Evolutionary conservation across 1,140 invertebrate genomes (phyloP).

Genomic region (Drosophila triauraria): DNA sequence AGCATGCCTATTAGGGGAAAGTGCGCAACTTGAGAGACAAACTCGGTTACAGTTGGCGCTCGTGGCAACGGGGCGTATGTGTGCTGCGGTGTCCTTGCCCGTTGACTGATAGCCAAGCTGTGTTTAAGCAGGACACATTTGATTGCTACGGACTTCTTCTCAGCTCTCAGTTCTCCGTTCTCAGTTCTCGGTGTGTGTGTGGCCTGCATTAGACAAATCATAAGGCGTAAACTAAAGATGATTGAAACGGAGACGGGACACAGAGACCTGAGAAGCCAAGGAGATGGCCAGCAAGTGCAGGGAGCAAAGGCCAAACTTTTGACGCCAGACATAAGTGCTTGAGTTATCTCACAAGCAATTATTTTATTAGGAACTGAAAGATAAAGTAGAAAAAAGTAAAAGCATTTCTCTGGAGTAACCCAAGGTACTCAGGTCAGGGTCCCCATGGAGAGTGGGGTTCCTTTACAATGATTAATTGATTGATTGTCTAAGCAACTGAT

Average conservation of each 20-base stretch:
- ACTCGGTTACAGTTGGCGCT: conserved; percentile 28
- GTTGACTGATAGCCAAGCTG: conserved; percentile 46
- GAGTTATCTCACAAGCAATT: conserved; percentile 22
- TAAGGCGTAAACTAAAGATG: conserved; percentile 50
- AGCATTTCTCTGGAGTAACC: neutral
- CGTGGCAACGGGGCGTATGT: conserved; percentile 26
- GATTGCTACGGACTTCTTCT: conserved; percentile 22
- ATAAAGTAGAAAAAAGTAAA: neutral
- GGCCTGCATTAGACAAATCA: conserved; percentile 50
- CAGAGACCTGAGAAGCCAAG: neutral
- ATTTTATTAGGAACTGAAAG: conserved; percentile 3
- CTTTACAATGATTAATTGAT: conserved; percentile 12
- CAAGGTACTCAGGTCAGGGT: conserved; percentile 12
- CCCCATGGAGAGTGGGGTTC: neutral
- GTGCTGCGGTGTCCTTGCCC: conserved; percentile 31
- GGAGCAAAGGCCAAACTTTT: conserved; percentile 24
- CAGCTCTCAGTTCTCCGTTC: neutral
- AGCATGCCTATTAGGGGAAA: conserved; percentile 54
- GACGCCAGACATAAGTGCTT: conserved; percentile 4
- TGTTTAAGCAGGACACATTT: conserved; percentile 46
- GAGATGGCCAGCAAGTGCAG: neutral
- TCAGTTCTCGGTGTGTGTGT: conserved; percentile 14
- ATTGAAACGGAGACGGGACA: conserved; percentile 31
- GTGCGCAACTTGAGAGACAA: conserved; percentile 59
- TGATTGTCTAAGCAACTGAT: neutral